Evolutionary conservation across 30 jellyfish, hydroid and myxozoan species (phyloP), one percentile per base, ranked within the genome.

Genomic region (Hydra vulgaris): DNA sequence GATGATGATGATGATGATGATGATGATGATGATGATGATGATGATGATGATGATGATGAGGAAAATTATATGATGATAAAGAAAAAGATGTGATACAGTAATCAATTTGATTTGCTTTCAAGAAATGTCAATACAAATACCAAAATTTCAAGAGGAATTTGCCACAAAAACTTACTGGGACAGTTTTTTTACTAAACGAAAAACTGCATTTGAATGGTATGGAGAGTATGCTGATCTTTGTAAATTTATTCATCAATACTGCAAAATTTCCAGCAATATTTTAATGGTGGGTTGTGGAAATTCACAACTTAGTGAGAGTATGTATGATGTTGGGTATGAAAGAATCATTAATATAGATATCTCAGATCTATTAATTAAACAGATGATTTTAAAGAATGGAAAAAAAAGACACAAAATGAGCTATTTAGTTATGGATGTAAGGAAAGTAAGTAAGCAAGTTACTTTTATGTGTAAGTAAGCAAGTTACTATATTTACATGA

Each of bases 161-260:
- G 79, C 73, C 16, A 8, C 84, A 19, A 78, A 77, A 53, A 18
- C 76, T 18, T 84, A 84, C 52, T 84, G 93, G 93, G 93, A 84
- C 23, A 54, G 22, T 7, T 84, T 84, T 69, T 84, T 71, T 52
- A 67, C 17, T n/a, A 84, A 84, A 56, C 85, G 89, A 3, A 78
- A 84, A 77, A 67, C 69, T 24, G 52, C 85, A 20, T 84, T 84
- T 78, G 93, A 84, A 78, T 84, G 93, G 93, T 84, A 84, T 84
- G 85, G 89, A 21, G 93, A 84, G 71, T 84, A 84, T 77, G 21
- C 79, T 0, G 77, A 77, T 4, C 78, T 84, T 7, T 77, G 89
- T 26, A 76, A 70, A 7, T 19, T 26, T 18, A 8, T 84, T 23
- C 78, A 77, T 53, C 66, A 52, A 23, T 79, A 68, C 66, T 23